Conservation (phyloP, 53 echinoderm and acorn worm species). For the Luidia sarsii region DNA sequence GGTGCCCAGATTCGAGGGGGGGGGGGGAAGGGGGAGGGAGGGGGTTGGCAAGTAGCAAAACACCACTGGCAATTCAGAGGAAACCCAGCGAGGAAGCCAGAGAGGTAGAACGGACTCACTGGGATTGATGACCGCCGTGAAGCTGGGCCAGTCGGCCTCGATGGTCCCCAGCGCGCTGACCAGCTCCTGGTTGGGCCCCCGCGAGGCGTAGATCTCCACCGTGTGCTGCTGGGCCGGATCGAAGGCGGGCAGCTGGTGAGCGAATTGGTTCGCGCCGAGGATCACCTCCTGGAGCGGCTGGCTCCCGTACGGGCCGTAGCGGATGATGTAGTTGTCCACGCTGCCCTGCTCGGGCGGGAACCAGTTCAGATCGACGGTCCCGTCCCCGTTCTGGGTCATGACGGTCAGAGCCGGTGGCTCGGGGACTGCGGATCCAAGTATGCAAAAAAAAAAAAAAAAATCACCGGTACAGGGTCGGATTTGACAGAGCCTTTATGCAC, state of each 20-base stretch:
- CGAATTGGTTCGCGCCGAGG: not conserved
- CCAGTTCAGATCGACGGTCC: conserved; percentile 17
- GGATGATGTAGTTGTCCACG: conserved; percentile 24
- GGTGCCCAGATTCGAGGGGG: no score
- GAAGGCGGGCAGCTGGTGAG: conserved; percentile 4
- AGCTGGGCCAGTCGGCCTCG: not conserved
- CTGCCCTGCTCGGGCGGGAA: not conserved
- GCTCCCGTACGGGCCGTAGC: conserved; percentile 40
- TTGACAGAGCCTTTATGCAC: no score
- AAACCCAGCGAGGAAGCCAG: no score
- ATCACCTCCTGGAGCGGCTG: not conserved
- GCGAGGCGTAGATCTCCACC: conserved; percentile 25
- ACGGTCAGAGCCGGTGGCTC: not conserved
- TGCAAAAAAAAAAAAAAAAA: no score
- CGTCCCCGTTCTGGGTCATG: conserved; percentile 1
- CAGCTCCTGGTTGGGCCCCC: conserved; percentile 18
- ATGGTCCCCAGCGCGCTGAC: not conserved
- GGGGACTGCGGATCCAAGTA: conserved; percentile 15
- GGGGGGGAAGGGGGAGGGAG: no score
- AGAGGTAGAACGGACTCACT: no score
- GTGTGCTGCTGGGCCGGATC: conserved; percentile 31
- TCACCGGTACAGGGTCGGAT: no score
- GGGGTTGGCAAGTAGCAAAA: no score
- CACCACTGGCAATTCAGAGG: no score
- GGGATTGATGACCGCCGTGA: not conserved